Evolutionary conservation across 2,797 vertebrate species (phyloP), one percentile per base, ranked within the genome.

Genomic region (Oreortyx pictus): DNA sequence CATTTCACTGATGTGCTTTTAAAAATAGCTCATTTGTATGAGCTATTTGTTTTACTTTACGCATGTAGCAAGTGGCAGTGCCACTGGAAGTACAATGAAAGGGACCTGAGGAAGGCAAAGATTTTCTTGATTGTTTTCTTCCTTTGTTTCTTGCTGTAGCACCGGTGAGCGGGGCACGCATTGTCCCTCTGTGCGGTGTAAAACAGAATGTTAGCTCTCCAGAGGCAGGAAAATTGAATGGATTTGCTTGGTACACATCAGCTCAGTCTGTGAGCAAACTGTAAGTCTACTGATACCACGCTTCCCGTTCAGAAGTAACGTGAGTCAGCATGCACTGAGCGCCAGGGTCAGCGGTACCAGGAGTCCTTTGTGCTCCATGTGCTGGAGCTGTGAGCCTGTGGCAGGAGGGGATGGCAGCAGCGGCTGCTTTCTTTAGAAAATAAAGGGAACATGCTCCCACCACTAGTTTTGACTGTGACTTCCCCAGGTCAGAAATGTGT

Each of bases 1-100:
- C 6, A 2, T 90, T 86, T 90, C 77, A 90, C 16, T 52, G 43
- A 66, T 78, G 43, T 75, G 74, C 85, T 90, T 94, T 93, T 79
- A 86, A 83, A 84, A 92, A 79, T 59, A 76, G 54, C 60, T 91
- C 75, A 46, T 75, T 77, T 88, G 29, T 75, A 8, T 89, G 65
- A 94, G 59, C 43, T 86, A 4, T 89, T 93, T 91, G 50, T 56
- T 89, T 88, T 94, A 75, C 71, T 83, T 8, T 41, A 47, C 0
- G 7, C 56, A 50, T 35, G 5, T 59, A 82, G 29, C 33, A 70
- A 65, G 70, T 1, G 3, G 62, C 59, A 72, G 1, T 61, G 80
- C 33, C 0, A 2, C 1, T 83, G 44, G 44, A 70, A 89, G 6
- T 39, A 35, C 60, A 66, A 64, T 25, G 72, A 47, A 74, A 39